Base-by-base conservation (phyloP, 2,113 vertebrate genomes). In the Ceyx margarethae region DNA sequence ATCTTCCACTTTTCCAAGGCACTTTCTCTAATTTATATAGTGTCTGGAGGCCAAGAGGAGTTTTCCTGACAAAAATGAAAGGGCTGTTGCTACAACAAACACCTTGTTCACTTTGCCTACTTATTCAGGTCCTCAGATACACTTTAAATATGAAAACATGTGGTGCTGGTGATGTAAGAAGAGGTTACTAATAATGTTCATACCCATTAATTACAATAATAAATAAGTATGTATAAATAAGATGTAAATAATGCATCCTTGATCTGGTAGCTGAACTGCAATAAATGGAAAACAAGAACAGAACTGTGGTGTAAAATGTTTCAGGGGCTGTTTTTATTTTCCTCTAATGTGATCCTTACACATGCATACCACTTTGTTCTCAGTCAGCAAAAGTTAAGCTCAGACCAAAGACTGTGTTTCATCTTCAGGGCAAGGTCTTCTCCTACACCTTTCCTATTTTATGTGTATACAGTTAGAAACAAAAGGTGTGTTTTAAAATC, bases 21-120 rank as follows among this genome's bases (percentile, higher is more conserved):
- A 1, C 46, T 88, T 93, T 81, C 73, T 81, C 79, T 73, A 17
- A 43, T 93, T 93, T 85, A 64, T 85, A 25, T 50, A 58, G 67
- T 74, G 68, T 92, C 81, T 77, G 71, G 77, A 92, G 76, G 79
- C 51, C 87, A 68, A 4, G 2, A 75, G 69, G 51, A 92, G 54
- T 90, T 91, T 96, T 91, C 48, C 65, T 1, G 2, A 40, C 51
- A 91, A 89, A 95, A 92, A 74, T 56, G 51, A 89, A 73, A 54
- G 60, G 45, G 65, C 43, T 85, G 73, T 78, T 94, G 77, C 92
- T 95, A 95, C 93, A 95, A 82, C 84, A 96, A 96, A 81, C 67
- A 88, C 4, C 61, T 64, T 50, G 45, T 43, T 86, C 58, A 3
- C 43, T 89, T 71, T 83, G 84, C n/a, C 43, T 53, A 8, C 80